A percentile compares a stretch with the other conserved stretches of the same genome.
Evolutionary conservation across 2,888 invertebrate genomes (phyloP).

Genomic region (Dexiosoma caninum): DNA sequence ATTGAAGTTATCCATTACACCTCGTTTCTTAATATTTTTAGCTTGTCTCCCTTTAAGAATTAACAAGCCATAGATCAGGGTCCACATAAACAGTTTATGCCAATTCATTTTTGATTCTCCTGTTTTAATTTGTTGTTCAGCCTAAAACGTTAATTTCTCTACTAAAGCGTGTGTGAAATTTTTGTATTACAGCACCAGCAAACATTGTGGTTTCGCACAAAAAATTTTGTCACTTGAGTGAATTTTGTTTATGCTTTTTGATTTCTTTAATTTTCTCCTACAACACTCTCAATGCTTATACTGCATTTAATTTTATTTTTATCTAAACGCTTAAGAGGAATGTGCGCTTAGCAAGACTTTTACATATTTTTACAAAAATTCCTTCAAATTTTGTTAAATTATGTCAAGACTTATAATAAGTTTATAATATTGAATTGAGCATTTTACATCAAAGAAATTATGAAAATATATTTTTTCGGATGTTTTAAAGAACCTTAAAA

Average conservation of each 20-base stretch:
- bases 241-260: slow-evolving; percentile 62
- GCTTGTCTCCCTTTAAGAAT: slow-evolving; percentile 32
- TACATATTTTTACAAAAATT: no score
- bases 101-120: slow-evolving; percentile 32
- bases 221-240: slow-evolving; percentile 72
- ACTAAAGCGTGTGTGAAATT: slow-evolving; percentile 37
- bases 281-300: not conserved
- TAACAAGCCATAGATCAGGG: not conserved
- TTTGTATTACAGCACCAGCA: slow-evolving; percentile 5
- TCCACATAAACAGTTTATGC: not conserved
- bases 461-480: no score
- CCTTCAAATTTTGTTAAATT: no score
- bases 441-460: no score
- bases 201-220: slow-evolving; percentile 21
- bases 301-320: not conserved
- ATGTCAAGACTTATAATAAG: no score
- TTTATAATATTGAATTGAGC: no score
- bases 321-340: no score
- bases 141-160: not conserved
- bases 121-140: slow-evolving; percentile 2
- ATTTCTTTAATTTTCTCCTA: slow-evolving; percentile 48
- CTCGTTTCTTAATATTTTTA: slow-evolving; percentile 67
- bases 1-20: slow-evolving; percentile 75
- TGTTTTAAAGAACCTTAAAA: no score
- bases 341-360: no score